These are phyloP conservation scores for Agrypnia vestita DNA, from an alignment of 1,140 invertebrate species.

Conservation along the genomic window DNA sequence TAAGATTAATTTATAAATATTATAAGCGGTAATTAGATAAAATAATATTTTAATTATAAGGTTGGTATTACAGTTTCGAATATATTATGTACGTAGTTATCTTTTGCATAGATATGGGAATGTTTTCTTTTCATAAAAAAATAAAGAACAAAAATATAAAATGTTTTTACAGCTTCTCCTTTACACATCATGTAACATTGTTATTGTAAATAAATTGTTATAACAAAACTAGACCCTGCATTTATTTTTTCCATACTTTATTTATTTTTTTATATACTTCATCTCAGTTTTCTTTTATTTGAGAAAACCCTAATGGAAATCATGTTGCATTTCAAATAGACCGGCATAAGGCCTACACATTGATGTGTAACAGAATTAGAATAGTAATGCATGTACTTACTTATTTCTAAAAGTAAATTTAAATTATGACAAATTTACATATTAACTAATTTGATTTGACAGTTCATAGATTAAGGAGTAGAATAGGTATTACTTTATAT, in stretches of 20 bases:
- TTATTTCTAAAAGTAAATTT: too few species aligned
- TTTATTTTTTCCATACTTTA: background rate
- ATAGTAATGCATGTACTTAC: too few species aligned
- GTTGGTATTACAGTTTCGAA: slow-evolving; percentile 35
- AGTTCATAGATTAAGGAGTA: too few species aligned
- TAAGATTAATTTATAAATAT: slow-evolving; percentile 31
- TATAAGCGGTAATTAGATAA: background rate
- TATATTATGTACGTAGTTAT: background rate
- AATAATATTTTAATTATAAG: slow-evolving; percentile 13
- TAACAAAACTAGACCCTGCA: slow-evolving; percentile 45
- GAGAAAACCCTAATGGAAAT: too few species aligned
- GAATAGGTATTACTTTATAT: too few species aligned
- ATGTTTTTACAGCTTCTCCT: slow-evolving; percentile 52
- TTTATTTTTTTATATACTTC: background rate
- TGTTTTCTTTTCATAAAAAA: slow-evolving; percentile 37
- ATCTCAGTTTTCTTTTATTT: too few species aligned
- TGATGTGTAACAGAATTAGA: too few species aligned
- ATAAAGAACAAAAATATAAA: slow-evolving; percentile 36
- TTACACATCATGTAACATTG: slow-evolving; percentile 48
- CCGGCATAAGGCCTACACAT: too few species aligned
- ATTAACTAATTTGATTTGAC: too few species aligned
- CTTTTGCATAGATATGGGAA: slow-evolving; percentile 36
- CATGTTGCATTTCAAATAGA: too few species aligned
- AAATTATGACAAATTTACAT: too few species aligned
- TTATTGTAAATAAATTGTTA: slow-evolving; percentile 56